Evolutionary conservation across 2,888 invertebrate species (phyloP), one percentile per base, ranked within the genome.

Genomic region (Cerastis rubricosa): DNA sequence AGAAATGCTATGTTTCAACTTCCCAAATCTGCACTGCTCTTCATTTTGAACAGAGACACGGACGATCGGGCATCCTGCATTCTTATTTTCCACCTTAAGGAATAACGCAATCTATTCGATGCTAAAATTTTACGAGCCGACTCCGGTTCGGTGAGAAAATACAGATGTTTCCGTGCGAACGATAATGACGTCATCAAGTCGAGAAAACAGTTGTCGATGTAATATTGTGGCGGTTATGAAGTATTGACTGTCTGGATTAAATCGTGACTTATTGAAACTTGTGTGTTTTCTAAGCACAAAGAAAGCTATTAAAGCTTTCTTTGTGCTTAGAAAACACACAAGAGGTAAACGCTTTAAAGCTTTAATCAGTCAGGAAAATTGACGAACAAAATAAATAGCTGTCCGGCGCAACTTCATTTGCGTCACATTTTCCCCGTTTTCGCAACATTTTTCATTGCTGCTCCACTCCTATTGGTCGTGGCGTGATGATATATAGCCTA

Each of bases 131-230:
- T 80, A 86, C 80, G 84, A 84, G 29, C 45, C 68, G 40, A 12
- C 67, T 61, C 74, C 69, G 49, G 61, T 69, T 66, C 51, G n/a
- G 49, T 40, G 47, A 57, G 73, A 70, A 76, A 80, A 82, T 82
- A 84, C 77, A 71, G 69, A 80, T 78, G 74, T 83, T 78, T 78
- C 72, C 59, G 65, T 75, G 69, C 76, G 66, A 75, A 71, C 77
- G 80, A 86, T 85, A 84, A 85, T 84, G 82, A 85, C 76, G 85
- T 82, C 80, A 74, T 72, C 71, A 61, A 57, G 29, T 76, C 68
- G 68, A 77, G 35, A 22, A 71, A 69, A 71, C 47, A 69, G 64
- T 76, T 68, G 66, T 69, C 45, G 66, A 47, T 63, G n/a, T 45
- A 29, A 57, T 70, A 43, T 61, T 70, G 25, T 47, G 57, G 45